Percentiles rank a stretch among this genome's conserved stretches.
Evolutionary conservation across 2,113 vertebrate species (phyloP).

Genomic region (Pseudonaja textilis): DNA sequence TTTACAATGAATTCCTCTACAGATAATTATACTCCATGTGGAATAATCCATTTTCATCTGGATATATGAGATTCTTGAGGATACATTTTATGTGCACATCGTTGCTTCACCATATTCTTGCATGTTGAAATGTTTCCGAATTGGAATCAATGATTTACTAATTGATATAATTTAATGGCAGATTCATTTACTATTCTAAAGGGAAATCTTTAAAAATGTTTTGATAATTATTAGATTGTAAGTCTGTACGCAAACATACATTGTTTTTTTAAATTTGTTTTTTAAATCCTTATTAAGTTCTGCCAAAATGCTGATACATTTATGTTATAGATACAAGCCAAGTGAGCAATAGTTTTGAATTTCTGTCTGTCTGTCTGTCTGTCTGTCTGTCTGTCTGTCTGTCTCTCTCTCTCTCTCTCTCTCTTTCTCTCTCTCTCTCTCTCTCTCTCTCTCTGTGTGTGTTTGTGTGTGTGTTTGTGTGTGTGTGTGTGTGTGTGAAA

Average conservation of each 20-base stretch:
- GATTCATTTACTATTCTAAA: slow-evolving; percentile 28
- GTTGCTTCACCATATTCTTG: background rate
- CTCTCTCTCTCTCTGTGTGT: slow-evolving; percentile 10
- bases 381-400: too few relatives aligned
- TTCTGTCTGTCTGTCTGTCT: too few relatives aligned
- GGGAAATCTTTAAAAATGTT: slow-evolving; percentile 29
- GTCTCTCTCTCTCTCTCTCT: too few relatives aligned
- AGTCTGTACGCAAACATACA: background rate
- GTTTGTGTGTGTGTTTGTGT: too few relatives aligned
- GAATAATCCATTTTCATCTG: background rate
- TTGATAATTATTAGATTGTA: background rate
- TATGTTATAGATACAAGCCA: slow-evolving; percentile 6
- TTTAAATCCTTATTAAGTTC: background rate
- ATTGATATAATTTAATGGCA: slow-evolving; percentile 46
- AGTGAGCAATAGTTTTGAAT: slow-evolving; percentile 38
- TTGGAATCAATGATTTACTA: slow-evolving; percentile 26
- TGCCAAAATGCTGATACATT: background rate
- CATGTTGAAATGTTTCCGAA: background rate
- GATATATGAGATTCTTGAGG: background rate
- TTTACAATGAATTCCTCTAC: background rate
- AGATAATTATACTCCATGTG: background rate
- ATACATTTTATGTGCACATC: background rate
- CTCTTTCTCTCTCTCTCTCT: too few relatives aligned
- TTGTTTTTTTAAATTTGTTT: background rate
- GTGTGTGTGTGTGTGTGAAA: background rate